Evolutionary conservation across 2,888 invertebrate species (phyloP).

Genomic region (Noctua janthina): DNA sequence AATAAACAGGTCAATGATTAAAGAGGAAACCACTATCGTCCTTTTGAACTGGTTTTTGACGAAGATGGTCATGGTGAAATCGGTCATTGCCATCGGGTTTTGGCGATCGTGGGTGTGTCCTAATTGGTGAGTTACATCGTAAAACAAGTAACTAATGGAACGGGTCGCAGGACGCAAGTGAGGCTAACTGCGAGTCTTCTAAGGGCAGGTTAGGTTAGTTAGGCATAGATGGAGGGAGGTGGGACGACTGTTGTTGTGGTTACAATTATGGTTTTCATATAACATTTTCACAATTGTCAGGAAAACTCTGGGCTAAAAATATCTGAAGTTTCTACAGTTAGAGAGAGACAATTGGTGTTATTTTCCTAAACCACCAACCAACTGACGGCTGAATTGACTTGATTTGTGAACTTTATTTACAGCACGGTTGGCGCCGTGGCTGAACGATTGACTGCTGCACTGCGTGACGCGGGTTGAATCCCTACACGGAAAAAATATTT

Average conservation of each 20-base stretch:
- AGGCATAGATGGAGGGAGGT: background rate
- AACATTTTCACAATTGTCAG: too few species aligned
- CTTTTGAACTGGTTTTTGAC: constrained; percentile 50
- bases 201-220: too few species aligned
- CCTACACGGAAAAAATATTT: background rate
- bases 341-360: too few species aligned
- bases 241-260: background rate
- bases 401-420: too few species aligned
- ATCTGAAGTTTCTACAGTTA: too few species aligned
- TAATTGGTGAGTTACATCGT: background rate
- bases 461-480: background rate
- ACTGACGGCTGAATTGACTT: too few species aligned
- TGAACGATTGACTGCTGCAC: too few species aligned
- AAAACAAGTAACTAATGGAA: background rate
- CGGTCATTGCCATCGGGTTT: constrained; percentile 75
- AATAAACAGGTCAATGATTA: constrained; percentile 19
- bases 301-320: too few species aligned
- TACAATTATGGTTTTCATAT: too few species aligned
- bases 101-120: background rate
- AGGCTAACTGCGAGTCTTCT: background rate
- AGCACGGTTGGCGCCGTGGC: too few species aligned
- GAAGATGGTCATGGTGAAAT: constrained; percentile 67
- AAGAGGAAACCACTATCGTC: constrained; percentile 12
- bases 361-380: too few species aligned
- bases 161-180: background rate